These are phyloP conservation scores for Papilio elwesi DNA, from an alignment of 2,888 invertebrate species.

Conservation along the genomic window DNA sequence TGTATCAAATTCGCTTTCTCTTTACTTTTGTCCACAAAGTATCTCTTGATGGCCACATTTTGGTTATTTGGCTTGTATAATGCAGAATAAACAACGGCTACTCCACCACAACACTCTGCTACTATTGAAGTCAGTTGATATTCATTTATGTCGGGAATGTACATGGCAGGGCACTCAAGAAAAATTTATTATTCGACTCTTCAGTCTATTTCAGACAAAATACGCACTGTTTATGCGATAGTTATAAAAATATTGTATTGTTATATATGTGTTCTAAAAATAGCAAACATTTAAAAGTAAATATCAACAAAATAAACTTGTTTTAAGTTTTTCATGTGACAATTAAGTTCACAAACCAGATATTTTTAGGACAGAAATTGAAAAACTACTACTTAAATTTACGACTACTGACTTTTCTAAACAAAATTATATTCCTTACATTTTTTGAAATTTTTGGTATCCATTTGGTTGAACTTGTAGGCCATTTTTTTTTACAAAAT, in stretches of 20 bases:
- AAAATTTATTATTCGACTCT: constrained; percentile 6
- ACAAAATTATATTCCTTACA: neutral
- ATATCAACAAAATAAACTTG: constrained; percentile 40
- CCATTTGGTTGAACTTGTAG: too few species aligned
- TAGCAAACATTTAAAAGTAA: constrained; percentile 40
- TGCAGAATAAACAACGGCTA: constrained; percentile 88
- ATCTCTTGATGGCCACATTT: constrained; percentile 89
- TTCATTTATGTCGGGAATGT: constrained; percentile 84
- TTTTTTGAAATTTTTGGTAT: too few species aligned
- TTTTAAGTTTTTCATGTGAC: constrained; percentile 30
- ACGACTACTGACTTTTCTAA: neutral
- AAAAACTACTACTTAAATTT: neutral
- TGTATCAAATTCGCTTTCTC: constrained; percentile 85
- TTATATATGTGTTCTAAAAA: constrained; percentile 43
- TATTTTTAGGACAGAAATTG: neutral
- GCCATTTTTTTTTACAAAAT: too few species aligned
- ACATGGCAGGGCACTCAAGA: constrained; percentile 66
- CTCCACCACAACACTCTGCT: constrained; percentile 88
- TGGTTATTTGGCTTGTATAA: constrained; percentile 86
- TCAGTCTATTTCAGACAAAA: constrained; percentile 17
- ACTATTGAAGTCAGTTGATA: constrained; percentile 88
- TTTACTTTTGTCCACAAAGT: constrained; percentile 88
- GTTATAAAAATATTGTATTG: constrained; percentile 40
- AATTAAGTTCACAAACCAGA: constrained; percentile 27
- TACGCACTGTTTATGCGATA: constrained; percentile 16